Conservation (phyloP, 2,113 vertebrate genomes). For the Martes martes region DNA sequence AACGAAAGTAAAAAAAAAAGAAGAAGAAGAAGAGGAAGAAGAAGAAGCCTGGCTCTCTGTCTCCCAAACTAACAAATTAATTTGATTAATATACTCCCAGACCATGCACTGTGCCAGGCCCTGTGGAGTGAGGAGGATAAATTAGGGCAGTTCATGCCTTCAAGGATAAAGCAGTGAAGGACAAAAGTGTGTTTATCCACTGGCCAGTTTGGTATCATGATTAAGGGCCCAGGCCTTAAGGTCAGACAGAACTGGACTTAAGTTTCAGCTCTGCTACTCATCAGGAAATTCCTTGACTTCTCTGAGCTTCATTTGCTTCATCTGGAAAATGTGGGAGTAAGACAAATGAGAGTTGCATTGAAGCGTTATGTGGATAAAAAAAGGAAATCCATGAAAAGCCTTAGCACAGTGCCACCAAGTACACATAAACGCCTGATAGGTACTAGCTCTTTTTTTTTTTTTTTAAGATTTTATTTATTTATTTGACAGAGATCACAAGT, state of each 20-base stretch:
- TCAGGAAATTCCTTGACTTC: not conserved
- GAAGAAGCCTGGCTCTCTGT: not conserved
- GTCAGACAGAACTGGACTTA: not conserved
- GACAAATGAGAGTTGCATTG: not conserved
- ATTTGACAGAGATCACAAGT: too few relatives aligned
- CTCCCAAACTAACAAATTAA: not conserved
- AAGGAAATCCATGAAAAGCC: not conserved
- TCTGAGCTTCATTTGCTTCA: not conserved
- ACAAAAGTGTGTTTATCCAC: not conserved
- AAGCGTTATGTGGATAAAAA: not conserved
- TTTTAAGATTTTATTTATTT: too few relatives aligned
- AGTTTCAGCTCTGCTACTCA: not conserved
- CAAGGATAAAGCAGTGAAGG: not conserved
- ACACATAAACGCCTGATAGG: not conserved
- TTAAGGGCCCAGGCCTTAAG: not conserved
- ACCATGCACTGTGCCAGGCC: not conserved
- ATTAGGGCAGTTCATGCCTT: not conserved
- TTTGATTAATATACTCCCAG: not conserved
- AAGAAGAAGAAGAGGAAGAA: not conserved
- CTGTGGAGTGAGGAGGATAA: not conserved
- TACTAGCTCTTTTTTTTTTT: not conserved
- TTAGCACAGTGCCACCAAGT: not conserved
- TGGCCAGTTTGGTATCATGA: not conserved
- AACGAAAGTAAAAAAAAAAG: not conserved
- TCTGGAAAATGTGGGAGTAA: not conserved